Conservation (phyloP, 2,888 invertebrate species). For the Trichopria drosophilae region DNA sequence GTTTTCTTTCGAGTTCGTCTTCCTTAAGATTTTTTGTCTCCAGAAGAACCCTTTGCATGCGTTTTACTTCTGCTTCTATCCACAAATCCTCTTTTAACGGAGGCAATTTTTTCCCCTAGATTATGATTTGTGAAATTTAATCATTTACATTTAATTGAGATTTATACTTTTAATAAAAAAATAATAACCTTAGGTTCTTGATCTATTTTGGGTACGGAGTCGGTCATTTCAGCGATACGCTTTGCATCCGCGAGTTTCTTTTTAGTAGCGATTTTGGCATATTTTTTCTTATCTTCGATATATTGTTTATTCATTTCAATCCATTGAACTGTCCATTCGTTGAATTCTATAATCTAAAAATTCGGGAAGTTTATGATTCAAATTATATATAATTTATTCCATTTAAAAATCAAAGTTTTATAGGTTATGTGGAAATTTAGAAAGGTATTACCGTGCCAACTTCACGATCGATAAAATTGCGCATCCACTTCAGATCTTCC, state of each 20-base stretch:
- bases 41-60: slow-evolving; percentile 67
- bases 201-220: neutral
- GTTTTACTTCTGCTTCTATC: slow-evolving; percentile 67
- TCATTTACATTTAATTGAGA: neutral
- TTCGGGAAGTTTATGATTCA: no score
- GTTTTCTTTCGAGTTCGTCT: slow-evolving; percentile 64
- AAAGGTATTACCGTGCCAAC: slow-evolving; percentile 40
- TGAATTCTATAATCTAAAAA: slow-evolving; percentile 63
- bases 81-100: slow-evolving; percentile 59
- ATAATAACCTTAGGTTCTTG: slow-evolving; percentile 18
- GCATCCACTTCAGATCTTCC: slow-evolving; percentile 55
- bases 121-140: neutral
- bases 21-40: slow-evolving; percentile 67
- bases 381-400: slow-evolving; percentile 24
- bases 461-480: slow-evolving; percentile 46
- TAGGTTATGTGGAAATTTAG: slow-evolving; percentile 8
- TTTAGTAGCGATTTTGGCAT: no score
- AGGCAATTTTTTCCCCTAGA: neutral
- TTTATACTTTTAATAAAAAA: neutral
- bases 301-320: slow-evolving; percentile 58
- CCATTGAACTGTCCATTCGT: slow-evolving; percentile 68
- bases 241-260: slow-evolving; percentile 54
- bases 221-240: slow-evolving; percentile 15
- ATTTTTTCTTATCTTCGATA: slow-evolving; percentile 58
- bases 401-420: no score